These are phyloP conservation scores for Hemibagrus wyckioides DNA, from an alignment of 2,113 vertebrate genomes.

Conservation along the genomic window DNA sequence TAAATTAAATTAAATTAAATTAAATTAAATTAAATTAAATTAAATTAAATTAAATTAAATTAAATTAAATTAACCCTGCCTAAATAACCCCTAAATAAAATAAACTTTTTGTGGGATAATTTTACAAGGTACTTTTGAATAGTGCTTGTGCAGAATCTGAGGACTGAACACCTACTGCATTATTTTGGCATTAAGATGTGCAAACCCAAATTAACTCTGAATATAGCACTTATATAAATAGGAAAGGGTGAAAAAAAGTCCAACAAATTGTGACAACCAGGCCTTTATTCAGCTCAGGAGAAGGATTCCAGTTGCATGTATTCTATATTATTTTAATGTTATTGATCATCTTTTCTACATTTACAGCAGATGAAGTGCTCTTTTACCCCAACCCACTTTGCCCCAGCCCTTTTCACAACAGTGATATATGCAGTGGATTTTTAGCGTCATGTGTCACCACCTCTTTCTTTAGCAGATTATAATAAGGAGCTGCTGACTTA, in stretches of 20 bases:
- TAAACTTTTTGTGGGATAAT: neutral
- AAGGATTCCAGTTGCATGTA: neutral
- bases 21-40: too few species aligned
- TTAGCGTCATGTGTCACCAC: neutral
- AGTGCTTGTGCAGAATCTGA: neutral
- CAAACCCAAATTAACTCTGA: neutral
- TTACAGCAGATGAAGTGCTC: neutral
- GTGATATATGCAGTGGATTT: neutral
- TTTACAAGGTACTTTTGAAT: neutral
- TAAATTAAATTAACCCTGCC: too few species aligned
- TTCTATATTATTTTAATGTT: neutral
- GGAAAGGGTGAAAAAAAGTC: too few species aligned
- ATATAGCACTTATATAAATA: neutral
- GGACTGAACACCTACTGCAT: neutral
- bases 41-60: too few species aligned
- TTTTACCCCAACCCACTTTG: neutral
- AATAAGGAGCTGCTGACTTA: neutral
- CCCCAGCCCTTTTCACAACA: neutral
- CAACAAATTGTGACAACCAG: neutral
- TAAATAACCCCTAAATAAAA: neutral
- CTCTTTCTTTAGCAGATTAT: neutral
- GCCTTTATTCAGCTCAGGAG: neutral
- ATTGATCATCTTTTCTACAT: neutral
- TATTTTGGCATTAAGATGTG: neutral
- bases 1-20: too few species aligned